Percentiles rank a stretch among this genome's conserved stretches.
phyloP scores from a whole-genome alignment of 2,888 invertebrate genomes.

The Acrobasis consociella region DNA sequence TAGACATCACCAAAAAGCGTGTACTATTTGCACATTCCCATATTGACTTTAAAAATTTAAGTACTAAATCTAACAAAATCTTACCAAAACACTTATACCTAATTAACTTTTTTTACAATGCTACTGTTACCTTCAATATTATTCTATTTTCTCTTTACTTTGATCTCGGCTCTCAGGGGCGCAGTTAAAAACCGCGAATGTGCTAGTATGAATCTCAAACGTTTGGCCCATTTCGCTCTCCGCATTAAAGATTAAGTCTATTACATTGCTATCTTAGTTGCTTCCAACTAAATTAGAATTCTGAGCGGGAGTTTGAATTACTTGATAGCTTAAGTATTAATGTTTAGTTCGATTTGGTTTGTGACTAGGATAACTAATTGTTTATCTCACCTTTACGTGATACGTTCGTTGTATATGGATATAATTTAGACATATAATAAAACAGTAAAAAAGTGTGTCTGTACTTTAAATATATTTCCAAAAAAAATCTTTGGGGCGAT shows the following conservation, averaged over 20 bases:
- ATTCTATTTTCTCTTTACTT: not conserved
- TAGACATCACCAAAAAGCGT: too few species aligned
- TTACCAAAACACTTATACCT: too few species aligned
- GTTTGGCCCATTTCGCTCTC: constrained; percentile 21
- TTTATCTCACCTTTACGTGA: not conserved
- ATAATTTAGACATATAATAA: too few species aligned
- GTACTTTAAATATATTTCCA: too few species aligned
- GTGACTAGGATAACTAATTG: not conserved
- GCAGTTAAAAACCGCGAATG: constrained; percentile 39
- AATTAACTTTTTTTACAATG: too few species aligned
- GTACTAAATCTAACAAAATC: too few species aligned
- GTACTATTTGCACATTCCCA: too few species aligned
- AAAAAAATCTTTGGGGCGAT: too few species aligned
- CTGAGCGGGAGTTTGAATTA: constrained; percentile 6
- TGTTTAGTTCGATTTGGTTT: constrained; percentile 10
- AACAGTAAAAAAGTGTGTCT: too few species aligned
- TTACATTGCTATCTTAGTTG: constrained; percentile 15
- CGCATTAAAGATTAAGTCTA: constrained; percentile 18
- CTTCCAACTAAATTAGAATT: constrained; percentile 15
- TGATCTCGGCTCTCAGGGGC: constrained; percentile 27
- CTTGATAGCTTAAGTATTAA: constrained; percentile 13
- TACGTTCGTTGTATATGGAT: not conserved
- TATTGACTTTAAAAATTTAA: too few species aligned
- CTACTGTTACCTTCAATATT: too few species aligned
- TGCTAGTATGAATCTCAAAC: constrained; percentile 46